Evolutionary conservation across 2,888 invertebrate species (phyloP).

Genomic region (Lepidochitona cinerea): DNA sequence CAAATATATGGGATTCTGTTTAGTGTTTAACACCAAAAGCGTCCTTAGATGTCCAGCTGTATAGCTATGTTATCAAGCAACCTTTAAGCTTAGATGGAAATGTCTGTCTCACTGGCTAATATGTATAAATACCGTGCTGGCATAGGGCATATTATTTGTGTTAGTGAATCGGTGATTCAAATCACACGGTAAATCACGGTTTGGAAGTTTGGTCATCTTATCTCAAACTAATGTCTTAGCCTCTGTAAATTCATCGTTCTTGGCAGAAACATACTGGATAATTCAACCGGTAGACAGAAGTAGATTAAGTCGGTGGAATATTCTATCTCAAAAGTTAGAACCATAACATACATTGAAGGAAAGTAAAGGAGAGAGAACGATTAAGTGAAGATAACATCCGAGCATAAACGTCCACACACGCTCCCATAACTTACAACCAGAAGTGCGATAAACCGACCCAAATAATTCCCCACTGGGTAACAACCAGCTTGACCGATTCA

Average conservation of each 20-base stretch:
- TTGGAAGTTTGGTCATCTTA: background rate
- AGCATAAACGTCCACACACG: background rate
- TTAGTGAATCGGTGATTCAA: too few relatives aligned
- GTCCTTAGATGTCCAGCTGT: too few relatives aligned
- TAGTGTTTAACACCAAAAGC: too few relatives aligned
- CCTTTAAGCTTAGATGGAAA: too few relatives aligned
- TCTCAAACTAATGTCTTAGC: background rate
- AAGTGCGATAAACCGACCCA: background rate
- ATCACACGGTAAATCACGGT: background rate
- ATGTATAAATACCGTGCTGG: too few relatives aligned
- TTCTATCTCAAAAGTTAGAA: background rate
- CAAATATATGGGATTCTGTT: too few relatives aligned
- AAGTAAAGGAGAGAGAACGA: background rate
- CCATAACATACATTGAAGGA: background rate
- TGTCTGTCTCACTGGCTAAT: too few relatives aligned
- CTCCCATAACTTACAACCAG: background rate
- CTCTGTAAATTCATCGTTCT: background rate
- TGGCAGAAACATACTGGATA: background rate
- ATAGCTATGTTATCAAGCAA: too few relatives aligned
- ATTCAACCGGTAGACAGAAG: background rate
- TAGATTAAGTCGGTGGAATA: background rate
- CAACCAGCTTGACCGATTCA: too few relatives aligned
- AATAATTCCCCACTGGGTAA: too few relatives aligned
- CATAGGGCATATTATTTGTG: too few relatives aligned
- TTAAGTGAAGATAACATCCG: background rate